These are phyloP conservation scores for Chrysogorgia sp. DNA, from an alignment of 92 coral and sea anemone species.

Conservation along the genomic window DNA sequence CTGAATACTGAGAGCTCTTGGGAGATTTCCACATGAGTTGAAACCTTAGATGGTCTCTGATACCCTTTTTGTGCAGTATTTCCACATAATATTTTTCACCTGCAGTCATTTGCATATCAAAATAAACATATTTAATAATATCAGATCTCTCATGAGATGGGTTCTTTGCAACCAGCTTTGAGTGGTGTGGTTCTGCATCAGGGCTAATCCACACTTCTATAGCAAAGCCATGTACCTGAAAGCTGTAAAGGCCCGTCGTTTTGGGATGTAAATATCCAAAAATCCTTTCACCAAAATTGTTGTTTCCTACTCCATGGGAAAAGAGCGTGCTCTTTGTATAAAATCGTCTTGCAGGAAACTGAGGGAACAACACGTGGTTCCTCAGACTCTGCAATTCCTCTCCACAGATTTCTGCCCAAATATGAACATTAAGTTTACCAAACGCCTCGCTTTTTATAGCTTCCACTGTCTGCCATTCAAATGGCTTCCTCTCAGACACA, in stretches of 20 bases:
- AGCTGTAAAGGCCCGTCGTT: conserved; percentile 46
- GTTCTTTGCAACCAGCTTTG: conserved; percentile 49
- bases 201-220: conserved; percentile 84
- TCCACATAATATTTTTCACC: conserved; percentile 68
- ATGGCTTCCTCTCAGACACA: background rate
- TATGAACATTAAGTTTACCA: conserved; percentile 67
- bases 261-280: conserved; percentile 74
- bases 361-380: conserved; percentile 75
- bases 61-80: conserved; percentile 71
- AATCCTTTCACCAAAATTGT: conserved; percentile 72
- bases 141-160: background rate
- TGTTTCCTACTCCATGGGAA: conserved; percentile 28
- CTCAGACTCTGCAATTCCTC: conserved; percentile 59
- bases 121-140: background rate
- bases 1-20: conserved; percentile 4
- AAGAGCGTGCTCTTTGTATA: conserved; percentile 50
- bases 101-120: background rate
- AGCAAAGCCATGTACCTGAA: conserved; percentile 62
- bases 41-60: conserved; percentile 3
- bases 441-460: background rate
- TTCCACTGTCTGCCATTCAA: conserved; percentile 1
- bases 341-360: conserved; percentile 66
- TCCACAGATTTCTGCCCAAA: conserved; percentile 84
- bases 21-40: conserved; percentile 64
- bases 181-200: conserved; percentile 58